Percentiles rank a stretch among this genome's conserved stretches.
Evolutionary conservation across 2,888 invertebrate species (phyloP).

Genomic region (Hedya salicella): DNA sequence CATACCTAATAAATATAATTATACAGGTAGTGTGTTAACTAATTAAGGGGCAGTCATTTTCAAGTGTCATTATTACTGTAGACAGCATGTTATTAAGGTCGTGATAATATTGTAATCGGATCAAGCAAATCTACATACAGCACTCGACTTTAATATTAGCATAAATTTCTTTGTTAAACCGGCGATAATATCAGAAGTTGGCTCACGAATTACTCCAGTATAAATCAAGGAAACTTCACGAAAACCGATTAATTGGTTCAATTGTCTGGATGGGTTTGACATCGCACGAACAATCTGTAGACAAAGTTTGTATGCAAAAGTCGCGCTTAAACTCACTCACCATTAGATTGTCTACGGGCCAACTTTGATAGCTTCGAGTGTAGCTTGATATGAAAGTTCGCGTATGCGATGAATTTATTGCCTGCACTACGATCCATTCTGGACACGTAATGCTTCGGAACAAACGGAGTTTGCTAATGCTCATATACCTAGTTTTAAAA

Average conservation of each 20-base stretch:
- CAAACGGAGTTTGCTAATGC: conserved; percentile 51
- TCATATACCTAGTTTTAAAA: conserved; percentile 50
- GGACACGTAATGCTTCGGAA: conserved; percentile 64
- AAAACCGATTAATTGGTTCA: conserved; percentile 77
- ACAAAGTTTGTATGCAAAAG: conserved; percentile 80
- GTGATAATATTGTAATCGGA: conserved; percentile 23
- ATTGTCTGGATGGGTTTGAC: conserved; percentile 77
- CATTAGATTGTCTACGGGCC: conserved; percentile 74
- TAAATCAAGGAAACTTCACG: conserved; percentile 63
- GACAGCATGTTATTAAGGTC: conserved; percentile 14
- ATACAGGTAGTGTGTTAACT: neutral
- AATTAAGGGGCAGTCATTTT: conserved; percentile 3
- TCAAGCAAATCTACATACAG: conserved; percentile 15
- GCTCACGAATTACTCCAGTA: conserved; percentile 38
- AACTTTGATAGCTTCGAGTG: conserved; percentile 77
- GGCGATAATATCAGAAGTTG: conserved; percentile 39
- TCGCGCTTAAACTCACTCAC: conserved; percentile 67
- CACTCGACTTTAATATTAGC: conserved; percentile 18
- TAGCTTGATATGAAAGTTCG: conserved; percentile 71
- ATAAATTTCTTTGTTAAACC: conserved; percentile 40
- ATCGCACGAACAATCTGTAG: conserved; percentile 73
- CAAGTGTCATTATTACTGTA: conserved; percentile 5
- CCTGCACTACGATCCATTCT: conserved; percentile 59
- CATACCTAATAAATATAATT: neutral
- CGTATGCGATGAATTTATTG: conserved; percentile 59